These are phyloP conservation scores for Atta cephalotes DNA, from an alignment of 1,140 invertebrate genomes.

Conservation along the genomic window DNA sequence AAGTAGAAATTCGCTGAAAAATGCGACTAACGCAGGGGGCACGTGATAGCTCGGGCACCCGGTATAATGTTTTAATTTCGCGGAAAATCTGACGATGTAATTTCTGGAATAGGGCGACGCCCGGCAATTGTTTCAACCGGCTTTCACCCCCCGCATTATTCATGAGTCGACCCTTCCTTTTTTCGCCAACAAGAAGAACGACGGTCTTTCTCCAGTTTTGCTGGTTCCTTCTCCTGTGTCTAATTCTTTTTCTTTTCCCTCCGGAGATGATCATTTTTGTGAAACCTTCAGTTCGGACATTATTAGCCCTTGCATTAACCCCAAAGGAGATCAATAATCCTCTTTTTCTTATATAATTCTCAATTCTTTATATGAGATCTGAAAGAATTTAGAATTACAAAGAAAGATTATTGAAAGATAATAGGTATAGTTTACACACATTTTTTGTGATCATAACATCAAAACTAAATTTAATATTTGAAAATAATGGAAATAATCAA, in stretches of 20 bases:
- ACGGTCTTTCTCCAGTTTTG: not conserved
- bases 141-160: constrained; percentile 76
- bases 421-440: not conserved
- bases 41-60: constrained; percentile 43
- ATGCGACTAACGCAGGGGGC: not conserved
- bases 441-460: not conserved
- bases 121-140: constrained; percentile 77
- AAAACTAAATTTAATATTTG: not conserved
- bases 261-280: constrained; percentile 36
- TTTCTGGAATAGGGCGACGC: constrained; percentile 76
- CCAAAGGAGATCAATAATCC: not conserved
- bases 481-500: not conserved
- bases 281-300: constrained; percentile 20
- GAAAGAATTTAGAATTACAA: not conserved
- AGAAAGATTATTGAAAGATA: not conserved
- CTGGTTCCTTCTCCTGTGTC: not conserved
- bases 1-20: constrained; percentile 35
- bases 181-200: constrained; percentile 59
- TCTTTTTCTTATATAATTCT: not conserved
- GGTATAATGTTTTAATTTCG: constrained; percentile 77
- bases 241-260: constrained; percentile 19
- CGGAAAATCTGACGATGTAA: constrained; percentile 79
- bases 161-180: constrained; percentile 73
- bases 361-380: not conserved
- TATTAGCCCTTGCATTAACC: constrained; percentile 36